phyloP scores from a whole-genome alignment of 2,888 invertebrate species.

The Dolichopus griseipennis region DNA sequence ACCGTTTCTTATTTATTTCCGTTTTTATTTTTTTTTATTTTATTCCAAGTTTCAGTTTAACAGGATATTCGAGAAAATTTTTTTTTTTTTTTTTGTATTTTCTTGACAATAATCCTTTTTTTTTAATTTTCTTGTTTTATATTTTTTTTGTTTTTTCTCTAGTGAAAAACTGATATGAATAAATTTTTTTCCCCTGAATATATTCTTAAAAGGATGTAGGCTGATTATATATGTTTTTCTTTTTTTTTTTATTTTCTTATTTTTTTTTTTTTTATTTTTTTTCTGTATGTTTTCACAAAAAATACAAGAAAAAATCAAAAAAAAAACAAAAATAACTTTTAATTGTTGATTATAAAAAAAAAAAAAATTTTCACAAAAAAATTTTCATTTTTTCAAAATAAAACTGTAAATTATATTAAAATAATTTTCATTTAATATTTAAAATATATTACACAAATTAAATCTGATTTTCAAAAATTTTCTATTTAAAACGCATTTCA shows the following conservation, averaged over 20 bases:
- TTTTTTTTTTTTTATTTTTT: neutral
- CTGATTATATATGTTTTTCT: neutral
- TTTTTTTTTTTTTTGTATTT: neutral
- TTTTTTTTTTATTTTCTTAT: neutral
- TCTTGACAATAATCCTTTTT: neutral
- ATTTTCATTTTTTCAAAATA: no score
- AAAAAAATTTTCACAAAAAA: neutral
- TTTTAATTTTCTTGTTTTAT: neutral
- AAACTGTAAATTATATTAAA: no score
- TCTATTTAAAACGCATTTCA: neutral
- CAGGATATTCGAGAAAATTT: neutral
- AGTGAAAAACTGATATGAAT: slow-evolving; percentile 1
- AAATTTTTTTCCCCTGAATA: neutral
- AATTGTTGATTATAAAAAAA: no score
- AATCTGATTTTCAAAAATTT: no score
- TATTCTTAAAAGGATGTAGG: neutral
- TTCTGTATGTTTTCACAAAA: neutral
- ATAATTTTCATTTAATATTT: no score
- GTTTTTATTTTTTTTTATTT: neutral
- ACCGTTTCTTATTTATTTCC: neutral
- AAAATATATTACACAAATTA: no score
- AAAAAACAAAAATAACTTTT: neutral
- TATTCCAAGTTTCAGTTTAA: neutral
- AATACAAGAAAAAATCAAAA: neutral
- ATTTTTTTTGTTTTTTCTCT: neutral